These are phyloP conservation scores for Lasiurus cinereus DNA, from an alignment of 2,113 vertebrate species.

Conservation along the genomic window DNA sequence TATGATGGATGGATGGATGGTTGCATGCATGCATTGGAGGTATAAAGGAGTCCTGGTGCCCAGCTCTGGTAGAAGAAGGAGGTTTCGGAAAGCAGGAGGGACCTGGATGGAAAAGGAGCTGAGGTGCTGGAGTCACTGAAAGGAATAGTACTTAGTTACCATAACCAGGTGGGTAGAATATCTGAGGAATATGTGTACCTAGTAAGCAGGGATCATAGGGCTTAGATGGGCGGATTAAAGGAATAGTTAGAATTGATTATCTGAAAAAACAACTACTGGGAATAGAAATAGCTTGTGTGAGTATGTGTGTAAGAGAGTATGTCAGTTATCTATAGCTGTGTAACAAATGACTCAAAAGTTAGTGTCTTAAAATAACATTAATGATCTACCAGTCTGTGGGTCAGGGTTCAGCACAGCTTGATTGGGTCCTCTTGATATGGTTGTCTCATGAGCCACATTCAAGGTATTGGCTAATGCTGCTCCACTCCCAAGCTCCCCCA, in stretches of 20 bases:
- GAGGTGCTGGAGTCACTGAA: neutral
- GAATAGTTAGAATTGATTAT: neutral
- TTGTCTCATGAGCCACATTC: neutral
- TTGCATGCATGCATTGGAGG: neutral
- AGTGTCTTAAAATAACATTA: neutral
- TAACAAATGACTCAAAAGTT: neutral
- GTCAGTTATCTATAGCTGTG: neutral
- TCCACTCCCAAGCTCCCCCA: neutral
- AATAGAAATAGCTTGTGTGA: neutral
- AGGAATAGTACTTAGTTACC: neutral
- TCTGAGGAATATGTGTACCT: neutral
- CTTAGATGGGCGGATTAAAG: neutral
- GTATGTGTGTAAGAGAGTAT: neutral
- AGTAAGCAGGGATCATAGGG: neutral
- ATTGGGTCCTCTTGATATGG: neutral
- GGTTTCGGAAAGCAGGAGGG: neutral
- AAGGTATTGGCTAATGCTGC: neutral
- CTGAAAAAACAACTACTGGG: neutral
- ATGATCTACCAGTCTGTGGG: neutral
- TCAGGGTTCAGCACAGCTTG: neutral
- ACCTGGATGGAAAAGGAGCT: neutral
- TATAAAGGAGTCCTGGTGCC: neutral
- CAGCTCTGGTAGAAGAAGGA: neutral
- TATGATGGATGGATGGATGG: too few relatives aligned
- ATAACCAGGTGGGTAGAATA: neutral